Base-by-base conservation (phyloP, 2,888 invertebrate genomes). In the Miltochrista miniata region DNA sequence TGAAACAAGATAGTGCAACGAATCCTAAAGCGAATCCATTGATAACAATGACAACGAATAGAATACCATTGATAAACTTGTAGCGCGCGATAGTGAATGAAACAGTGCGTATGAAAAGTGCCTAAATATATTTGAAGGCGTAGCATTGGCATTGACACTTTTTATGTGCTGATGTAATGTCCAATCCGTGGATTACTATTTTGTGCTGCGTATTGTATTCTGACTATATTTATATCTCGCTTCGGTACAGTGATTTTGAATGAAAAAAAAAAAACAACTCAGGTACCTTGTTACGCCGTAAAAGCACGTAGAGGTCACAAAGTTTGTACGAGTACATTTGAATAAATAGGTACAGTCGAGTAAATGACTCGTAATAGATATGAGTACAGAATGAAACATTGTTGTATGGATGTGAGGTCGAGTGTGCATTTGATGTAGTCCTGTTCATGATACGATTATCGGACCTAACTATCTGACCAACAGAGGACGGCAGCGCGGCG, bases 91-190 rank as follows among this genome's bases (percentile, higher is more conserved):
- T 61, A 64, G 59, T 81, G 80, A 81, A 82, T 83, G 81, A 62
- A 68, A 53, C 49, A 48, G 45, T 57, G 63, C 56, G 57, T 61
- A 63, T 61, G 61, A 52, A 59, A 63, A 60, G 68, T 68, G 61
- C 51, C 43, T 45, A 44, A 44, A 44, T 44, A 66, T 51, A 68
- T 70, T 71, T 55, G 69, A 61, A 76, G 74, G 73, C 76, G 81
- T 81, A 81, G 76, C 81, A 83, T 82, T 85, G 83, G 78, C 85
- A 86, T 83, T 85, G 84, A 74, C 76, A 76, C 76, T 85, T 87
- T 86, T 85, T 85, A 75, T 68, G 56, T 59, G 78, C 72, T 83
- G 82, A 82, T 81, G 82, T 86, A 85, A 86, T 74, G 71, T 66
- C 75, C 70, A 72, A 77, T 72, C 65, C 61, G 67, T 66, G 68